Conservation (phyloP, 92 coral and sea anemone genomes). For the Palythoa heliodiscus region DNA sequence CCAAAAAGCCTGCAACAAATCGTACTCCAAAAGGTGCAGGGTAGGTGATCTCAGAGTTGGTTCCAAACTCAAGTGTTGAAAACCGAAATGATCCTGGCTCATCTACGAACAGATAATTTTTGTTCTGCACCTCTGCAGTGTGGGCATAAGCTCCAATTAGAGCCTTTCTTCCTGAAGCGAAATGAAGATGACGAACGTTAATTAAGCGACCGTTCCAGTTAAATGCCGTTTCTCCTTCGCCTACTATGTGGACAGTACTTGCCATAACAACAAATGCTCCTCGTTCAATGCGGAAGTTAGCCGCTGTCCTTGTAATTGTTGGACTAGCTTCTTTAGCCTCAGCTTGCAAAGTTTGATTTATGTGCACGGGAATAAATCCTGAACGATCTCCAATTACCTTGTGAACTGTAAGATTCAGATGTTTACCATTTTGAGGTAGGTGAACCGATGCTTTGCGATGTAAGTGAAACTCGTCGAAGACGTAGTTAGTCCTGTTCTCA, state of each 20-base stretch:
- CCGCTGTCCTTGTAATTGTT: constrained; percentile 70
- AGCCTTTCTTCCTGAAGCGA: constrained; percentile 64
- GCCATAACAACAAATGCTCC: constrained; percentile 67
- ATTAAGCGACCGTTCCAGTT: constrained; percentile 66
- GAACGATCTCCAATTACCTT: constrained; percentile 69
- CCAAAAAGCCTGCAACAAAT: constrained; percentile 65
- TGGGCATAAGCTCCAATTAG: constrained; percentile 62
- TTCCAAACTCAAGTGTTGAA: constrained; percentile 67
- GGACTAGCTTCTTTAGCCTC: constrained; percentile 60
- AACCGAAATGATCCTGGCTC: constrained; percentile 70
- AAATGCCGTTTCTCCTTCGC: constrained; percentile 61
- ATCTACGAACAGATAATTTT: constrained; percentile 53
- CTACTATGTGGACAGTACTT: constrained; percentile 64
- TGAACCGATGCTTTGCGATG: constrained; percentile 63
- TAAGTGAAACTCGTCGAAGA: constrained; percentile 64
- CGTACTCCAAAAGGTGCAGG: constrained; percentile 74
- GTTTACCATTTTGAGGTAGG: constrained; percentile 42
- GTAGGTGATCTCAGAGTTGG: constrained; percentile 55
- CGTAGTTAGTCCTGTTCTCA: constrained; percentile 43
- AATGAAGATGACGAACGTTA: constrained; percentile 65
- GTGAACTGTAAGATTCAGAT: constrained; percentile 60
- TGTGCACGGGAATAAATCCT: constrained; percentile 61
- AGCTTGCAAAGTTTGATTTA: constrained; percentile 51
- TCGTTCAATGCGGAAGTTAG: constrained; percentile 63
- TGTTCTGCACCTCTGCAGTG: constrained; percentile 59